Base-by-base conservation (phyloP, 64 coral and sea anemone species). In the Montipora capricornis region DNA sequence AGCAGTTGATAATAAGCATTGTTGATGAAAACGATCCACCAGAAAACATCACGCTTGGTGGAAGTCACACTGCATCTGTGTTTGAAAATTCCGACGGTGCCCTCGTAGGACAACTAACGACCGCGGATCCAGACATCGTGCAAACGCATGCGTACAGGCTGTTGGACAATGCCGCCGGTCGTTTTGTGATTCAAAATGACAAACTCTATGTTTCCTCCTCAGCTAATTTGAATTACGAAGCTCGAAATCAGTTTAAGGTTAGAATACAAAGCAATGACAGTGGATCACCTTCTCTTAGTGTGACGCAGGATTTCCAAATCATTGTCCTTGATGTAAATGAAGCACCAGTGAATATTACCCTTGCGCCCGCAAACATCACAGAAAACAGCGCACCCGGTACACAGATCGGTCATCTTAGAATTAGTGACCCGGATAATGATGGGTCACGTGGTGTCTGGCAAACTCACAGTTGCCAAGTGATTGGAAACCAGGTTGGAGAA, bases 311-410 rank as follows among this genome's bases (percentile, higher is more conserved):
- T 66, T 96, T 96, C 22, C 49, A 52, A 5, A 90, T 96, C n/a
- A 49, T 4, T 17, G 76, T 96, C 49, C 29, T 87, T 5, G 91
- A 96, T 81, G 49, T 90, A 10, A 96, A 96, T 75, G 95, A 96
- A 76, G 95, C 87, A 4, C 95, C 95, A 37, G 74, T 59, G 11
- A 87, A 90, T 59, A 87, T 96, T 50, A 90, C 66, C 17, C 45
- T 96, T 80, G 57, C 80, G 5, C 84, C 84, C 22, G 50, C 59
- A 48, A 88, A 82, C 82, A 80, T 96, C 64, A 68, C 16, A 2
- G 95, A 96, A 78, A 96, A 96, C 45, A 96, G 95, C 67, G 53
- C 85, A 77, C 78, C 66, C 26, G 91, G 95, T 20, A 93, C 87
- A 75, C n/a, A 75, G 73, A 87, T 96, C 82, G 95, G 95, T 46